phyloP scores from a whole-genome alignment of 1,140 invertebrate species.

The Zophobas morio region DNA sequence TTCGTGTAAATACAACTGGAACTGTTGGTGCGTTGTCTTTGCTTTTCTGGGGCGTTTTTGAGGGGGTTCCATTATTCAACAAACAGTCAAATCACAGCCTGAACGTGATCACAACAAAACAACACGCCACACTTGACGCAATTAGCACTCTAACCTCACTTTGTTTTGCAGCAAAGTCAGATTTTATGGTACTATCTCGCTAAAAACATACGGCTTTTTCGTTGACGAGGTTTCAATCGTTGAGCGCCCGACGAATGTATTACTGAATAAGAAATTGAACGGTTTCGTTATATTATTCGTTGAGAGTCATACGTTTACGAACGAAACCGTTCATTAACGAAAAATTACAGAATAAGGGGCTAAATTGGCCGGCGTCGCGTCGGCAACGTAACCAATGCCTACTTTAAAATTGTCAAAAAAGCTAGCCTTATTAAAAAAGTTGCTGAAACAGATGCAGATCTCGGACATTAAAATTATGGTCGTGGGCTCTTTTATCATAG shows the following conservation, averaged over 20 bases:
- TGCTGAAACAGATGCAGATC: too few species aligned
- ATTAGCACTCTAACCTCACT: not conserved
- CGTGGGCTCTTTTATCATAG: not conserved
- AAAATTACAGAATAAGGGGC: not conserved
- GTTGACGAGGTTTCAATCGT: not conserved
- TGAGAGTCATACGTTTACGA: not conserved
- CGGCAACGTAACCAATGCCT: too few species aligned
- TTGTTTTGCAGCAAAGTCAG: not conserved
- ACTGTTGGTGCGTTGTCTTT: constrained; percentile 3
- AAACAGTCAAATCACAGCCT: not conserved
- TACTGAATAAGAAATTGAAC: not conserved
- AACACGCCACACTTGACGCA: not conserved
- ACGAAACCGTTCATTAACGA: not conserved
- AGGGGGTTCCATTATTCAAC: not conserved
- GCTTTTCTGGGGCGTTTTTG: not conserved
- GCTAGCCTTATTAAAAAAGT: too few species aligned
- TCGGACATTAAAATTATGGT: not conserved
- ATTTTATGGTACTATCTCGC: not conserved
- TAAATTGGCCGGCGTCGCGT: too few species aligned
- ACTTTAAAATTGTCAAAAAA: too few species aligned
- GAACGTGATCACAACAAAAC: not conserved
- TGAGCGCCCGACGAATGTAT: not conserved
- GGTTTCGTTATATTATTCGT: not conserved
- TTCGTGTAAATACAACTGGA: not conserved
- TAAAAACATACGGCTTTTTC: not conserved